Percentiles rank a stretch among this genome's conserved stretches.
These are phyloP conservation scores for Agriopis leucophaearia DNA, from an alignment of 2,888 invertebrate species.

Conservation along the genomic window DNA sequence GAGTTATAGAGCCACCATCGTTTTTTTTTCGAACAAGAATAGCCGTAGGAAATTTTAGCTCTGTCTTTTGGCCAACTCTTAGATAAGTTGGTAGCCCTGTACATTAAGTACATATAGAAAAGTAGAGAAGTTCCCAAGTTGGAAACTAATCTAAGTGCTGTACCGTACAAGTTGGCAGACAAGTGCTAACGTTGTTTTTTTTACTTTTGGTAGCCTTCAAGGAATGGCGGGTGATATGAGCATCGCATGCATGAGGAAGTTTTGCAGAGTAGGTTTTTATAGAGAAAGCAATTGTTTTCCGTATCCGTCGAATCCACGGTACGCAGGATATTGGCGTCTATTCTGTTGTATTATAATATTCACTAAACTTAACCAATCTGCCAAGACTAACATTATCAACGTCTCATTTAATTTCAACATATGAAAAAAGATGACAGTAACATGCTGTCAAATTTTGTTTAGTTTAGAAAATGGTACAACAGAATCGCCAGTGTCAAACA, in stretches of 20 bases:
- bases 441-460: too few relatives aligned
- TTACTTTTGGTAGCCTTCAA: constrained; percentile 63
- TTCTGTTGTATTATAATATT: too few relatives aligned
- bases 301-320: too few relatives aligned
- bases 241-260: constrained; percentile 78
- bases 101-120: constrained; percentile 30
- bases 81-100: background rate
- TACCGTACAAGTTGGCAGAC: constrained; percentile 79
- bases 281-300: constrained; percentile 37
- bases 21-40: background rate
- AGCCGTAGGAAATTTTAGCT: background rate
- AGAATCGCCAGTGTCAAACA: too few relatives aligned
- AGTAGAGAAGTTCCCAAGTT: constrained; percentile 56
- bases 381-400: too few relatives aligned
- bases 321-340: too few relatives aligned
- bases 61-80: background rate
- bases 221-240: constrained; percentile 76
- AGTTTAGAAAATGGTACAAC: too few relatives aligned
- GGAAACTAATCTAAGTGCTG: constrained; percentile 83
- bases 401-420: too few relatives aligned
- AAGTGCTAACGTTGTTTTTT: constrained; percentile 77
- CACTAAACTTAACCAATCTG: too few relatives aligned
- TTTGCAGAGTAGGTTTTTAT: constrained; percentile 53
- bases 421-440: too few relatives aligned
- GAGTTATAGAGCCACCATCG: background rate